Conservation (phyloP, 1,140 invertebrate species). For the Drosophila repleta region DNA sequence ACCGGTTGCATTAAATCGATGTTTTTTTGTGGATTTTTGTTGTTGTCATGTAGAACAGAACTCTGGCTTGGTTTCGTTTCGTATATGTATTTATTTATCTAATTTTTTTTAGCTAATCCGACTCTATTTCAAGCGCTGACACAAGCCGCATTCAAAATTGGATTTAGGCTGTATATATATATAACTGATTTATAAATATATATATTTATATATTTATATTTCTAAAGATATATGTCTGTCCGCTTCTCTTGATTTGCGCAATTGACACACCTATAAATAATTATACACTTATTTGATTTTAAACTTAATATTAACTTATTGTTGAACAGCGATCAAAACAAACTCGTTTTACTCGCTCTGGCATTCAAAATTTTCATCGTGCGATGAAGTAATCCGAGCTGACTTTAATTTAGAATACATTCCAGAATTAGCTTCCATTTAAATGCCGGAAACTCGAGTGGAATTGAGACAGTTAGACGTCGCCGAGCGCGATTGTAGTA, state of each 20-base stretch:
- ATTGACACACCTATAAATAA: constrained; percentile 13
- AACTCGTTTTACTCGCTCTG: constrained; percentile 53
- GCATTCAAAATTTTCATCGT: constrained; percentile 48
- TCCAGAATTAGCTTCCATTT: constrained; percentile 43
- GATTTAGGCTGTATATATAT: neutral
- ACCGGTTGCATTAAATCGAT: constrained; percentile 38
- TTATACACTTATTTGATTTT: constrained; percentile 17
- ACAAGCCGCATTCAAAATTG: constrained; percentile 17
- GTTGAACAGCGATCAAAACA: constrained; percentile 2
- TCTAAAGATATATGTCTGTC: neutral
- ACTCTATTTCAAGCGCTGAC: constrained; percentile 41
- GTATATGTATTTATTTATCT: constrained; percentile 3
- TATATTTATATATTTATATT: neutral
- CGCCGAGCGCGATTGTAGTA: constrained; percentile 34
- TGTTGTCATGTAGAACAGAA: neutral
- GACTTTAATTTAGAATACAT: constrained; percentile 46
- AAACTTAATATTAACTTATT: constrained; percentile 32
- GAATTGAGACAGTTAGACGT: constrained; percentile 44
- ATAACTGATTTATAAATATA: neutral
- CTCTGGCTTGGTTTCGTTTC: constrained; percentile 21
- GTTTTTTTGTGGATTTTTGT: neutral
- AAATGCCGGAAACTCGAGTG: constrained; percentile 62
- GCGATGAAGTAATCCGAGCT: constrained; percentile 71
- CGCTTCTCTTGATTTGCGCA: constrained; percentile 7
- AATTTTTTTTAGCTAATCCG: constrained; percentile 12